Evolutionary conservation across 2,888 invertebrate species (phyloP), one percentile per base, ranked within the genome.

Genomic region (Bembecia ichneumoniformis): DNA sequence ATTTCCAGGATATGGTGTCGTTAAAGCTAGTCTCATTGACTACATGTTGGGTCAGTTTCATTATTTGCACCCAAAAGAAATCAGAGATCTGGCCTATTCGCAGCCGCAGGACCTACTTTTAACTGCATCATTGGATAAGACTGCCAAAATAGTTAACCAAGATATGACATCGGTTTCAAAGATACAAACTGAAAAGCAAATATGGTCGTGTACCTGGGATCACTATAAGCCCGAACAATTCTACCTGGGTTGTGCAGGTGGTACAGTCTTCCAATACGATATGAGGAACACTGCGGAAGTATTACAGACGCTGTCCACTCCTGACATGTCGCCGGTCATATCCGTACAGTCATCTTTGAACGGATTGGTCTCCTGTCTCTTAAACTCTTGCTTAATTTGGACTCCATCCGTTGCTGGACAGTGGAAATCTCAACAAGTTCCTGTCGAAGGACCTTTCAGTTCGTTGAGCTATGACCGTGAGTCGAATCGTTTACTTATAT

Each of bases 191-290:
- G 89, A 89, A 0, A 78, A 83, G 49, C 91, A 92, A 0, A 79
- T 96, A 0, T 98, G 97, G 97, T 94, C 96, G 0, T 96, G 97
- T 67, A 90, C 93, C 7, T 95, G 97, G 93, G 94, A 95, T 62
- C 77, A 83, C 1, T 82, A 90, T 4, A 89, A 92, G 53, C 81
- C 88, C 3, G 90, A 93, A 59, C 86, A 91, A 58, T 90, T 97
- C 53, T 94, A 93, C 69, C 90, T 92, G 0, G 97, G 97, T 0
- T 91, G 92, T 0, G 90, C 91, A n/a, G 91, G 92, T 43, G 96
- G 97, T 0, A 79, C 87, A 1, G 90, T 95, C 15, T 88, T 89
- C 5, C 89, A 93, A 49, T 96, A 92, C 68, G 97, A 97, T 68
- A 88, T 92, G 3, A 84, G 97, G 16, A 91, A 89, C 60, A 82